Conservation (phyloP, 2,113 vertebrate genomes). For the Notarius quadriscutis region DNA sequence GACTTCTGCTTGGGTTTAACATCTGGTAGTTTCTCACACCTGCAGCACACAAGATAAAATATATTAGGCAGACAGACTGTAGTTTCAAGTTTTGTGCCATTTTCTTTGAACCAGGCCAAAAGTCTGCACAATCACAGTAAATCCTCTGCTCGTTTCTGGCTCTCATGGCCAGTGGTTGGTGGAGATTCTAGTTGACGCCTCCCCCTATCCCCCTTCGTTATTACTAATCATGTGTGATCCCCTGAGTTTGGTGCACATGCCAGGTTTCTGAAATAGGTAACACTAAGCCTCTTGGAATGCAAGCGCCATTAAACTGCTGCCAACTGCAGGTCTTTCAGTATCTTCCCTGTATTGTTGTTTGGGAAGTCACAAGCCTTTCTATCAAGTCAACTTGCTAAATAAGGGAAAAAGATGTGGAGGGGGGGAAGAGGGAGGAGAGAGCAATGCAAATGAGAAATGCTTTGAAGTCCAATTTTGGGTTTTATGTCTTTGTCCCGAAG, state of each 20-base stretch:
- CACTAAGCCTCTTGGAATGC: background rate
- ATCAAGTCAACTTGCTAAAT: slow-evolving; percentile 76
- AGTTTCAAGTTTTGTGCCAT: no score
- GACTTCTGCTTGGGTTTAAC: no score
- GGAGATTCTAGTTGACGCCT: slow-evolving; percentile 49
- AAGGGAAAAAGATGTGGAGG: slow-evolving; percentile 58
- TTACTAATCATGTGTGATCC: background rate
- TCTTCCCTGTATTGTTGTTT: background rate
- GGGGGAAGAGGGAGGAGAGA: slow-evolving; percentile 67
- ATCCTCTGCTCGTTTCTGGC: slow-evolving; percentile 58
- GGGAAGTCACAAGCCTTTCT: slow-evolving; percentile 62
- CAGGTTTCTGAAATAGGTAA: slow-evolving; percentile 71
- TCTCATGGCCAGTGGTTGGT: slow-evolving; percentile 50
- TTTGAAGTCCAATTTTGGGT: slow-evolving; percentile 60
- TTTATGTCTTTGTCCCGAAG: slow-evolving; percentile 44
- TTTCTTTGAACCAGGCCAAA: slow-evolving; percentile 34
- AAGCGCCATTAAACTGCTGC: background rate
- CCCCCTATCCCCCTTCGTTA: background rate
- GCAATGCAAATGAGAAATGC: slow-evolving; percentile 62
- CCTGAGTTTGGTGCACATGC: slow-evolving; percentile 63
- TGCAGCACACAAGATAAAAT: no score
- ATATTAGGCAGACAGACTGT: no score
- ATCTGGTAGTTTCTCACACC: no score
- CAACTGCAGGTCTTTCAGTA: background rate
- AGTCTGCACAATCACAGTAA: slow-evolving; percentile 71